Percentiles rank a stretch among this genome's conserved stretches.
phyloP scores from a whole-genome alignment of 2,797 vertebrate genomes.

The Sebastolobus altivelis region DNA sequence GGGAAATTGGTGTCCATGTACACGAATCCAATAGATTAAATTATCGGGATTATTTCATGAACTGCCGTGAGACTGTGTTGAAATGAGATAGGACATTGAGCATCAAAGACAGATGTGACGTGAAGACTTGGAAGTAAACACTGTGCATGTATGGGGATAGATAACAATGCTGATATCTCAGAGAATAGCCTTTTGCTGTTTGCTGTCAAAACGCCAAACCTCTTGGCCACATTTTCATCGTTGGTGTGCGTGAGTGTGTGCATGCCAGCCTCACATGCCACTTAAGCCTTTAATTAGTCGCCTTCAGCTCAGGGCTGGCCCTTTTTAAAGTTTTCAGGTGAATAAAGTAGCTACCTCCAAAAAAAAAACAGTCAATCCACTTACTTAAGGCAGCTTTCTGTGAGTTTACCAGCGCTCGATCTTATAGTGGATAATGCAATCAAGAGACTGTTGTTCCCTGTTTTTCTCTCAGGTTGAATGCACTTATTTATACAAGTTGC shows the following conservation, averaged over 20 bases:
- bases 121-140: not conserved
- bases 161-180: not conserved
- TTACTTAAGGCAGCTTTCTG: conserved; percentile 48
- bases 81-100: not conserved
- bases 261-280: conserved; percentile 9
- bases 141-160: not conserved
- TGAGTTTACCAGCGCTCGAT: conserved; percentile 42
- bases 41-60: too few relatives aligned
- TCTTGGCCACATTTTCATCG: conserved; percentile 13
- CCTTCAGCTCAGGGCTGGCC: conserved; percentile 19
- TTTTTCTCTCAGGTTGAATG: not conserved
- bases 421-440: conserved; percentile 23
- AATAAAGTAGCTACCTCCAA: conserved; percentile 36
- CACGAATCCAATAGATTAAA: too few relatives aligned
- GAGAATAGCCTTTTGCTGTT: not conserved
- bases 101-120: not conserved
- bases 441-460: not conserved
- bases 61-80: too few relatives aligned
- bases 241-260: not conserved
- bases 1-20: too few relatives aligned
- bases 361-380: conserved; percentile 54
- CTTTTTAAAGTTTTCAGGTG: conserved; percentile 36
- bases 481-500: not conserved
- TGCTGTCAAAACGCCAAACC: not conserved
- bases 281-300: conserved; percentile 51